Evolutionary conservation across 2,113 vertebrate genomes (phyloP).

Genomic region (Oceanites oceanicus): DNA sequence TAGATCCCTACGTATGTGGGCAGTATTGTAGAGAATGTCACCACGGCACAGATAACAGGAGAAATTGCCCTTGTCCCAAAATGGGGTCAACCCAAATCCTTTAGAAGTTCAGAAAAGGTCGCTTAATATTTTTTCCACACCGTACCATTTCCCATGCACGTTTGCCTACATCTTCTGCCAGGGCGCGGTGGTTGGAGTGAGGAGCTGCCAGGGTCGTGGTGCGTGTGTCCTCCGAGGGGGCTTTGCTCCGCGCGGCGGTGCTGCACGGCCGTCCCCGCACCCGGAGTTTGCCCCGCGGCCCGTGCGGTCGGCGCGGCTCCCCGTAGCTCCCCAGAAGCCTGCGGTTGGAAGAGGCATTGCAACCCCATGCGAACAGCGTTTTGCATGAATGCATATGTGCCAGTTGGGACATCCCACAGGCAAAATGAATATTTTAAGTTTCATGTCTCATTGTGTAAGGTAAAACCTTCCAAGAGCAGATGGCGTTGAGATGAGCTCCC

Average conservation of each 20-base stretch:
- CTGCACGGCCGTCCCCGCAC: neutral
- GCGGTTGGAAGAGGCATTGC: fast-evolving
- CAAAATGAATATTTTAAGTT: neutral
- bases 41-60: neutral
- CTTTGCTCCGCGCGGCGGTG: neutral
- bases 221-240: fast-evolving
- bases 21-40: fast-evolving
- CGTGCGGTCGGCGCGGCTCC: fast-evolving
- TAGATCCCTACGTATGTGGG: fast-evolving
- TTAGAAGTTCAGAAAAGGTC: neutral
- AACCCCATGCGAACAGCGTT: neutral
- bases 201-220: fast-evolving
- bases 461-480: neutral
- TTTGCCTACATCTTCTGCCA: neutral
- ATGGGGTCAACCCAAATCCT: neutral
- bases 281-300: neutral
- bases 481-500: neutral
- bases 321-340: neutral
- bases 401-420: neutral
- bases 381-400: fast-evolving
- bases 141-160: fast-evolving
- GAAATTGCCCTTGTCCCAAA: neutral
- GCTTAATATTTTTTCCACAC: neutral
- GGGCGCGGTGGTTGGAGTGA: no score
- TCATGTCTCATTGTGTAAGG: neutral